Evolutionary conservation across 2,888 invertebrate genomes (phyloP).

Genomic region (Drosophila anomelani): DNA sequence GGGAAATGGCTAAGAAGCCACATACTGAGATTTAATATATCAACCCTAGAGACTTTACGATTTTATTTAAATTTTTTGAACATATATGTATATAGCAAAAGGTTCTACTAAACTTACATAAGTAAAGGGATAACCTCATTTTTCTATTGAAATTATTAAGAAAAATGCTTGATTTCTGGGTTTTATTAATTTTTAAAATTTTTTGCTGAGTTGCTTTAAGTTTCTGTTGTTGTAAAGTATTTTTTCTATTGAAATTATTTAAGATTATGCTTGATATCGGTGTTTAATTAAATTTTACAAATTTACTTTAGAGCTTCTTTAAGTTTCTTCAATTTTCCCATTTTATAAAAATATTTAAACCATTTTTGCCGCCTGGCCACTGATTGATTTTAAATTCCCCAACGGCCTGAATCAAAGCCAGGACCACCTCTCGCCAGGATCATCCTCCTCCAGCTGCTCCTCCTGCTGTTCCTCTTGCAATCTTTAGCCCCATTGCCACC

Average conservation of each 20-base stretch:
- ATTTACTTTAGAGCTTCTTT: background rate
- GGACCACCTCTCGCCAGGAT: slow-evolving; percentile 1
- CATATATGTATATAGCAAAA: background rate
- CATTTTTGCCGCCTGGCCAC: background rate
- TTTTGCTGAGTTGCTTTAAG: background rate
- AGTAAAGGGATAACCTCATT: background rate
- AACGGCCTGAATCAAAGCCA: background rate
- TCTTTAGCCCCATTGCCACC: slow-evolving; percentile 12
- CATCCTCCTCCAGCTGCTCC: background rate
- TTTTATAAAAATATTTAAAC: background rate
- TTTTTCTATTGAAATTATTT: too few relatives aligned
- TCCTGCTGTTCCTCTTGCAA: background rate
- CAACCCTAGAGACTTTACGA: background rate
- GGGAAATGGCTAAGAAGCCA: background rate
- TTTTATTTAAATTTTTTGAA: background rate
- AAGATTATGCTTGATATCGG: too few relatives aligned
- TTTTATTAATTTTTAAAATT: background rate
- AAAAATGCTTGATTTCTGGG: too few relatives aligned
- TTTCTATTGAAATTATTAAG: background rate
- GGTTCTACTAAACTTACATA: background rate
- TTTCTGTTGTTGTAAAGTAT: too few relatives aligned
- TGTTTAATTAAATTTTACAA: background rate
- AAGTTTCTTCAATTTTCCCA: background rate
- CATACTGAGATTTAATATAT: background rate
- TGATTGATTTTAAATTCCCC: slow-evolving; percentile 9